Evolutionary conservation across 2,113 vertebrate genomes (phyloP).

Genomic region (Protobothrops mucrosquamatus): DNA sequence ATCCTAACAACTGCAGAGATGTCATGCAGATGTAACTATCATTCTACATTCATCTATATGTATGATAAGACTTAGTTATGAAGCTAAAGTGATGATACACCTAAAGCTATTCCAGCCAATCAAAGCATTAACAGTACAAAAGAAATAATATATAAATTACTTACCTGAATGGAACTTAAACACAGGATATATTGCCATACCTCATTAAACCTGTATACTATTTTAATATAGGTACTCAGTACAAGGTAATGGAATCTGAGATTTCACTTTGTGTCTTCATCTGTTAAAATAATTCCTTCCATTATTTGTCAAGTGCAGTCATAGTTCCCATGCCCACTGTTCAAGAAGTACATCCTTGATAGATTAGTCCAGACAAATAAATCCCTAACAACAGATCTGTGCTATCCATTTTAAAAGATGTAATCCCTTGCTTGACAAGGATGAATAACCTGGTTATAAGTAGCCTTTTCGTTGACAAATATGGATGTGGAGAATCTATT

Average conservation of each 20-base stretch:
- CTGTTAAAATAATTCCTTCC: not conserved
- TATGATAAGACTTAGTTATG: slow-evolving; percentile 22
- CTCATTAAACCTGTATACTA: not conserved
- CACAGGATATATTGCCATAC: not conserved
- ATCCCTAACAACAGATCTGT: not conserved
- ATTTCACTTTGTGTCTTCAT: not conserved
- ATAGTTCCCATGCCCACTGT: not conserved
- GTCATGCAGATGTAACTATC: not conserved
- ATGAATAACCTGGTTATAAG: not conserved
- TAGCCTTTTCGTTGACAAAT: not conserved
- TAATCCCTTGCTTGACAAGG: not conserved
- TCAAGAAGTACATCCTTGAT: not conserved
- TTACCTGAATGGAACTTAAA: not conserved
- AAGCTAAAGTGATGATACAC: not conserved
- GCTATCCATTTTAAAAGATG: too few species aligned
- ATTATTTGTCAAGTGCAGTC: not conserved
- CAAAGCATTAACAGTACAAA: not conserved
- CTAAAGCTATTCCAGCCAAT: not conserved
- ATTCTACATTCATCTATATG: slow-evolving; percentile 49
- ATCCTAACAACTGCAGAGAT: slow-evolving; percentile 39
- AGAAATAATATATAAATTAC: not conserved
- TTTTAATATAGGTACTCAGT: not conserved
- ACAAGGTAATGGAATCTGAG: not conserved
- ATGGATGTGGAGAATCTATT: not conserved
- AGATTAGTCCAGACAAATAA: not conserved